A percentile compares a stretch with the other conserved stretches of the same genome.
Evolutionary conservation across 2,113 vertebrate species (phyloP).

Genomic region (Atlantisia rogersi): DNA sequence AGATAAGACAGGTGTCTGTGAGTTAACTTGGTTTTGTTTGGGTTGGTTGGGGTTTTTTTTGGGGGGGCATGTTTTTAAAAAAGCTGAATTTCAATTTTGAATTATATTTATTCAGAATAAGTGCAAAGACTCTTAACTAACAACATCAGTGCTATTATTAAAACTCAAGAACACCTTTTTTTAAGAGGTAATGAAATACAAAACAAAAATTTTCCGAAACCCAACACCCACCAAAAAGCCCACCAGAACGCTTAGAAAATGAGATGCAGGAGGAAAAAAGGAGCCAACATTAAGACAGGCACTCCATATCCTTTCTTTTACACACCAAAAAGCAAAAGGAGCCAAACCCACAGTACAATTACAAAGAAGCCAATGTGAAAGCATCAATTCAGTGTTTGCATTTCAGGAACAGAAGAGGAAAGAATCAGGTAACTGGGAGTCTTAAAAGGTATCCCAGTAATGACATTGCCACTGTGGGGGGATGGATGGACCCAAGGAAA

Average conservation of each 20-base stretch:
- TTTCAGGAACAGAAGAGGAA: not conserved
- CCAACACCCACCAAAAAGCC: not conserved
- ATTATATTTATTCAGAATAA: not conserved
- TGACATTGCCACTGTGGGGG: fast-evolving
- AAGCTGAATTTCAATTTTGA: not conserved
- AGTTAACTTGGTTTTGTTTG: not conserved
- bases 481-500: not conserved
- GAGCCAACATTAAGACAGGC: not conserved
- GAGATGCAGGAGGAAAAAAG: not conserved
- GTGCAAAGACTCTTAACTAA: not conserved
- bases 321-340: not conserved
- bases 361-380: not conserved
- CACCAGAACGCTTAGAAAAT: not conserved
- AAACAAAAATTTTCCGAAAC: not conserved
- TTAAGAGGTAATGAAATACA: not conserved
- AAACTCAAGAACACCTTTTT: not conserved
- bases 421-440: not conserved
- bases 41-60: not conserved
- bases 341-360: not conserved
- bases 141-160: not conserved
- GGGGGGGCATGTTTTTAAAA: not conserved
- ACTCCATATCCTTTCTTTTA: not conserved
- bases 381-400: not conserved
- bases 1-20: not conserved
- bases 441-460: not conserved